These are phyloP conservation scores for Spilarctia lutea DNA, from an alignment of 2,888 invertebrate species.

Conservation along the genomic window DNA sequence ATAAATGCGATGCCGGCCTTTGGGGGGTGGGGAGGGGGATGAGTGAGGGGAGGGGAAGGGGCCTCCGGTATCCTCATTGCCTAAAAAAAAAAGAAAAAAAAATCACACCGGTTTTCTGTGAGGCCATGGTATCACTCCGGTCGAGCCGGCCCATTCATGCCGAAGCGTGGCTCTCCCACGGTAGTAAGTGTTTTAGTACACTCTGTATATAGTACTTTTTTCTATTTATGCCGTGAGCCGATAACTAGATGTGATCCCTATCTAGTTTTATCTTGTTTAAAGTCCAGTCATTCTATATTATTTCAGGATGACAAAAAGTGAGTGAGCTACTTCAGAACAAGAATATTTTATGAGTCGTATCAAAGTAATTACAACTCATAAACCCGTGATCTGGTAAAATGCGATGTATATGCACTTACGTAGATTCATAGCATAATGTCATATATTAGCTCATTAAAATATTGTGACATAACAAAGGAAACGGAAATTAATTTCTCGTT, in stretches of 20 bases:
- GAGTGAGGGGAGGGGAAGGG: no score
- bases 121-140: no score
- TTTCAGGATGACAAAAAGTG: slow-evolving; percentile 4
- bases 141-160: no score
- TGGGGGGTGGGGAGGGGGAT: no score
- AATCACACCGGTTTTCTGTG: no score
- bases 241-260: neutral
- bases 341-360: neutral
- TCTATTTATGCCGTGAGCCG: neutral
- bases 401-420: neutral
- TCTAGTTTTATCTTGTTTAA: neutral
- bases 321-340: neutral
- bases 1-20: no score
- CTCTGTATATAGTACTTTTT: no score
- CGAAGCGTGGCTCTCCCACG: no score
- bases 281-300: slow-evolving; percentile 2
- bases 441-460: neutral
- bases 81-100: no score
- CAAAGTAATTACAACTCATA: neutral
- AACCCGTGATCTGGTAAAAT: neutral
- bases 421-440: neutral
- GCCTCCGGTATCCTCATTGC: no score
- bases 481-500: neutral
- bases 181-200: neutral
- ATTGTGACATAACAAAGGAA: neutral